These are phyloP conservation scores for Hydriomena furcata DNA, from an alignment of 2,888 invertebrate species.

Conservation along the genomic window DNA sequence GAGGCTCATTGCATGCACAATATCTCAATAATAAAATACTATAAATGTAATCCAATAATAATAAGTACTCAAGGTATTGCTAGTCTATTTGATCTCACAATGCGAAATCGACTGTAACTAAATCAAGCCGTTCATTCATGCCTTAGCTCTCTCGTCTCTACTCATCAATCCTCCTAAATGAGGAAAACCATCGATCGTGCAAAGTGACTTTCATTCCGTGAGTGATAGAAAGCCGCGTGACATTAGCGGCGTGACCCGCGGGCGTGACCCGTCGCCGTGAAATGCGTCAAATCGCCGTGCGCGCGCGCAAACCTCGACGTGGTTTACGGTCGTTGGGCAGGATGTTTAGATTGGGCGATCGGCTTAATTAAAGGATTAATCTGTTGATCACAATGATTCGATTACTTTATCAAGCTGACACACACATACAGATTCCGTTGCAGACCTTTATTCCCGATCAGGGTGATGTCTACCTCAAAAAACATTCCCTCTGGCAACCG, in stretches of 20 bases:
- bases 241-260: constrained; percentile 74
- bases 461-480: no score
- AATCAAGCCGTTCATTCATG: constrained; percentile 17
- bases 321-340: constrained; percentile 49
- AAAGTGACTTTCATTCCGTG: constrained; percentile 66
- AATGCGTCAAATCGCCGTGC: constrained; percentile 82
- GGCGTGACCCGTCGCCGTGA: constrained; percentile 75
- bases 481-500: no score
- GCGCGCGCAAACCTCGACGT: constrained; percentile 59
- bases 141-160: background rate
- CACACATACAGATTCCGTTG: no score
- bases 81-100: constrained; percentile 1
- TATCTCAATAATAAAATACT: no score
- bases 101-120: constrained; percentile 10
- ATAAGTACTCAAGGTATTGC: no score
- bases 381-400: no score
- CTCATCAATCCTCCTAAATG: constrained; percentile 35
- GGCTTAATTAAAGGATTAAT: no score
- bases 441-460: no score
- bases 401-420: no score
- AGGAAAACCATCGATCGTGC: constrained; percentile 41
- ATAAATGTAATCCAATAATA: no score
- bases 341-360: constrained; percentile 41
- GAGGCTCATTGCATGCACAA: no score
- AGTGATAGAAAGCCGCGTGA: constrained; percentile 75